Conservation (phyloP, 2,888 invertebrate species). For the Catonia carolina region DNA sequence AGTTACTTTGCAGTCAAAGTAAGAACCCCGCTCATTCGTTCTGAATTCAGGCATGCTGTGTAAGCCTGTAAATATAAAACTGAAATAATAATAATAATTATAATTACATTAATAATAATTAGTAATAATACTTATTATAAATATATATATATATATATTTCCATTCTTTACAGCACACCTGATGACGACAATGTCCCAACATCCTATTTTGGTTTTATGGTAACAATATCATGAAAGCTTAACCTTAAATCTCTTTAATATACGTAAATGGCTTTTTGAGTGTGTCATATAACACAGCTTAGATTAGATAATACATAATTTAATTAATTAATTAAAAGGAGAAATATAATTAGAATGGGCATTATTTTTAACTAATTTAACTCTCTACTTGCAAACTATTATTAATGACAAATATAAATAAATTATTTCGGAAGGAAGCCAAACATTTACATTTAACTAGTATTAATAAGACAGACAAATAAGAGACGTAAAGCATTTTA, state of each 20-base stretch:
- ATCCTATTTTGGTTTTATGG: constrained; percentile 28
- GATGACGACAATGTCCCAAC: constrained; percentile 20
- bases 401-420: constrained; percentile 25
- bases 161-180: too few species aligned
- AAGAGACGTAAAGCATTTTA: constrained; percentile 14
- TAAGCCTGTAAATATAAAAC: too few species aligned
- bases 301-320: background rate
- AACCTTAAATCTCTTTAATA: constrained; percentile 23
- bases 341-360: constrained; percentile 3
- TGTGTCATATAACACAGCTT: constrained; percentile 1
- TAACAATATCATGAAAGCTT: constrained; percentile 30
- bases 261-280: constrained; percentile 20
- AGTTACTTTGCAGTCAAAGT: constrained; percentile 30
- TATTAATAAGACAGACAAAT: constrained; percentile 23
- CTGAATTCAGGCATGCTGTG: constrained; percentile 20
- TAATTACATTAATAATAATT: background rate
- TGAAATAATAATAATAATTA: constrained; percentile 2
- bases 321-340: background rate
- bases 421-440: constrained; percentile 23
- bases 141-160: too few species aligned
- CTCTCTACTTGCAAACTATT: constrained; percentile 10
- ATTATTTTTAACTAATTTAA: constrained; percentile 4
- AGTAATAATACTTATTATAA: too few species aligned
- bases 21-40: constrained; percentile 23
- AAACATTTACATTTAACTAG: constrained; percentile 25